Base-by-base conservation (phyloP, 2,113 vertebrate species). In the Beaufortia kweichowensis region DNA sequence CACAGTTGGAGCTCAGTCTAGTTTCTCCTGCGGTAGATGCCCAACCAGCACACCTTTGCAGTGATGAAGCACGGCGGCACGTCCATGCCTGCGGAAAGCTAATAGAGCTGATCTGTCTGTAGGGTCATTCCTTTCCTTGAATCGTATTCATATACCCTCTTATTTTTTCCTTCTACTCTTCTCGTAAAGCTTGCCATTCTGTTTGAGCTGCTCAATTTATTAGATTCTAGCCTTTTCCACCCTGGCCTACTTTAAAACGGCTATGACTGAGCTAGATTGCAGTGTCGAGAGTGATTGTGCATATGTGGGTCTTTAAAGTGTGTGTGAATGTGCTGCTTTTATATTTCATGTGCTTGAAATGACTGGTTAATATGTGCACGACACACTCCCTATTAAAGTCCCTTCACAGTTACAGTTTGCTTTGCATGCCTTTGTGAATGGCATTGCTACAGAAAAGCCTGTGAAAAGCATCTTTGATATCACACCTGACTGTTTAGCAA, bases 171-270 rank as follows among this genome's bases (percentile, higher is more conserved):
- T 12, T 33, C n/a, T 81, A 76, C 67, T 59, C 43, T 72, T 48
- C 11, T 21, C 75, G 35, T 53, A 23, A 60, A 57, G 39, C 74
- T 24, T 79, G 74, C 60, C 80, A 29, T 81, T 28, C 83, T 81
- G 82, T 78, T 86, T 23, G 61, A 86, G 81, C 72, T 55, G 33
- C 19, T 24, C 62, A 15, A 71, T 73, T 75, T 88, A 84, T 87
- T 89, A 83, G 77, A 80, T 84, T 46, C 3, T 85, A 80, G 76
- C 79, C 84, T 90, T 85, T 90, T 63, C 77, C 88, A 73, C 55
- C 72, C 17, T 64, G 69, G 75, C 79, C 85, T 87, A 79, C 79
- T 91, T 89, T 64, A 81, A 75, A 84, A 86, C 84, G 83, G 65
- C 82, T 83, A 43, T 84, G 76, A 0, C 59, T 60, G 53, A 83